These are phyloP conservation scores for Leucania comma DNA, from an alignment of 2,888 invertebrate genomes.

Conservation along the genomic window DNA sequence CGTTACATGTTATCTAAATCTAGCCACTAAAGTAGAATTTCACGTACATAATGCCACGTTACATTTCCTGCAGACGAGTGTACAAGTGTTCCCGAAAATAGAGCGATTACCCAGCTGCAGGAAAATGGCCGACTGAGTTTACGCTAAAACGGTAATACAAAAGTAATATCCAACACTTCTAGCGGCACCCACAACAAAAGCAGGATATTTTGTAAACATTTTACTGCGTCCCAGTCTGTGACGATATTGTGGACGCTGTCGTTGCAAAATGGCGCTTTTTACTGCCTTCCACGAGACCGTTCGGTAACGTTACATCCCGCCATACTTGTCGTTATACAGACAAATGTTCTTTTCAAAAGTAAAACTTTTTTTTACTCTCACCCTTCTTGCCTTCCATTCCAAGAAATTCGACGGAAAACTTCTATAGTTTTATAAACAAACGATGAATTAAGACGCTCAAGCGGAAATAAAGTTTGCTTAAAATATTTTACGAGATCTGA, in stretches of 20 bases:
- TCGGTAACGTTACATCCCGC: conserved; percentile 74
- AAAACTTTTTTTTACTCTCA: conserved; percentile 39
- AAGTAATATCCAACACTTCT: conserved; percentile 83
- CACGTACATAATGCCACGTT: conserved; percentile 4
- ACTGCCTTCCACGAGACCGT: conserved; percentile 83
- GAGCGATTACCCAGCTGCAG: conserved; percentile 69
- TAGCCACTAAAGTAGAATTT: neutral
- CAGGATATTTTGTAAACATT: conserved; percentile 89
- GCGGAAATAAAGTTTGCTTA: conserved; percentile 22
- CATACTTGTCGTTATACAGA: conserved; percentile 69
- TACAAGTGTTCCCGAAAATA: conserved; percentile 62
- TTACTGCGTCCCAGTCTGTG: conserved; percentile 88
- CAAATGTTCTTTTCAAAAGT: conserved; percentile 58
- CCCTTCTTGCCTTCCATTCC: conserved; percentile 23
- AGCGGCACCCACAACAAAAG: conserved; percentile 81
- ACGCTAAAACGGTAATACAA: conserved; percentile 82
- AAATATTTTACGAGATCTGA: conserved; percentile 18
- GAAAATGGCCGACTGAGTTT: conserved; percentile 75
- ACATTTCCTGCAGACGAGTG: conserved; percentile 23
- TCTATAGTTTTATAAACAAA: conserved; percentile 23
- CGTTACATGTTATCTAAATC: neutral
- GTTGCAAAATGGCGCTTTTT: conserved; percentile 87
- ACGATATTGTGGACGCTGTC: conserved; percentile 87
- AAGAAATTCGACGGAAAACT: conserved; percentile 29
- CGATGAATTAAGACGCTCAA: conserved; percentile 12